These are phyloP conservation scores for Turdus rufiventris DNA, from an alignment of 2,113 vertebrate genomes.

Conservation along the genomic window DNA sequence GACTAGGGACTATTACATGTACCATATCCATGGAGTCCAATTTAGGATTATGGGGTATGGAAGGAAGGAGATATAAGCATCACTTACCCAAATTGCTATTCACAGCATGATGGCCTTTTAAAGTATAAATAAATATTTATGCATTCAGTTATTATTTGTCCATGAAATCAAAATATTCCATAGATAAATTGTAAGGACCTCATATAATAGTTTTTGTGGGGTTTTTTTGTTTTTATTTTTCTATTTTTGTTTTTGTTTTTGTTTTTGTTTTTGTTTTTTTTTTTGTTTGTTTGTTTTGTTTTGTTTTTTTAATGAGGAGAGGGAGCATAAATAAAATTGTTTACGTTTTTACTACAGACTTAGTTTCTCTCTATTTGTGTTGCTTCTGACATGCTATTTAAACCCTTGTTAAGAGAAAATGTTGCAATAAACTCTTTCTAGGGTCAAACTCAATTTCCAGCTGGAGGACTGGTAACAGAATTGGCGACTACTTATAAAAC, in stretches of 20 bases:
- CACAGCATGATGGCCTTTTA: neutral
- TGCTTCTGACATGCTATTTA: neutral
- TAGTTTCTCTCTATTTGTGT: neutral
- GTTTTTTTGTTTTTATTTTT: too few species aligned
- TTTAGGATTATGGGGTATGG: neutral
- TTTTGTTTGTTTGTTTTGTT: too few species aligned
- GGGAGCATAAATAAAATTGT: neutral
- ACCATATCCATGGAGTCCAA: neutral
- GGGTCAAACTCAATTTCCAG: neutral
- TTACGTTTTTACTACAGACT: neutral
- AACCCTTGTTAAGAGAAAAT: neutral
- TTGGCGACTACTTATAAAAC: neutral
- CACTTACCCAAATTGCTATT: neutral
- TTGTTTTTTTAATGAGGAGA: neutral
- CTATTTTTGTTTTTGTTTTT: too few species aligned
- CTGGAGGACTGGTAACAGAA: neutral
- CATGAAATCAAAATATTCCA: neutral
- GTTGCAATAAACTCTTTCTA: neutral
- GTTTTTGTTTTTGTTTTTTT: neutral
- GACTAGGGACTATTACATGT: neutral
- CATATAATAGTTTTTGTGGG: neutral
- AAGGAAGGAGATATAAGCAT: neutral
- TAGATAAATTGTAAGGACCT: neutral
- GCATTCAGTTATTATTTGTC: neutral
- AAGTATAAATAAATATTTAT: constrained; percentile 19